These are phyloP conservation scores for Halcyon senegalensis DNA, from an alignment of 2,113 vertebrate genomes.

Conservation along the genomic window DNA sequence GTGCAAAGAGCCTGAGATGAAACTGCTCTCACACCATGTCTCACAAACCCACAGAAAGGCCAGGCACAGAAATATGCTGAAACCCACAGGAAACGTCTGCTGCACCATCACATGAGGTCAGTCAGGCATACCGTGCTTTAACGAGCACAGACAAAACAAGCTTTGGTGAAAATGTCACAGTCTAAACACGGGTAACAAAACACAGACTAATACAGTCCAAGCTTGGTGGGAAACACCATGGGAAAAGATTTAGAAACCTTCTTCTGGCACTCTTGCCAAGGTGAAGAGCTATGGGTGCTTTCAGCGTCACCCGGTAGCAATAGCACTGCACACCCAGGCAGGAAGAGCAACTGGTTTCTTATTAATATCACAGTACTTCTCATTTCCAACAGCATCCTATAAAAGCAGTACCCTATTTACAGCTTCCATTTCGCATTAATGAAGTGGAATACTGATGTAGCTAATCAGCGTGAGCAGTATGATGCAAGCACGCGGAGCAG, in stretches of 20 bases:
- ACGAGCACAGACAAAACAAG: slow-evolving; percentile 51
- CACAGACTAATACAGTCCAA: slow-evolving; percentile 5
- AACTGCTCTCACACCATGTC: accelerated
- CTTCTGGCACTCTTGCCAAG: not conserved
- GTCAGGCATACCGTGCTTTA: slow-evolving; percentile 31
- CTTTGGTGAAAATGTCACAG: slow-evolving; percentile 56
- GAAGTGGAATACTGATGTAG: slow-evolving; percentile 58
- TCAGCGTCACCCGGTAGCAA: accelerated
- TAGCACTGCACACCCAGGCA: accelerated
- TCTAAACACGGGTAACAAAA: slow-evolving; percentile 52
- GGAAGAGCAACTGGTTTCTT: not conserved
- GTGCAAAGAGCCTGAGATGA: not conserved
- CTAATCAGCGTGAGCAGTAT: slow-evolving; percentile 29
- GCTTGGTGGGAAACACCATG: slow-evolving; percentile 26
- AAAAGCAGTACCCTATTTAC: slow-evolving; percentile 46
- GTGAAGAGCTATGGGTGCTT: not conserved
- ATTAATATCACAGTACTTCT: not conserved
- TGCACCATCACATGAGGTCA: slow-evolving; percentile 14
- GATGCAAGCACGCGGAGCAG: not conserved
- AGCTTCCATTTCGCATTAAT: slow-evolving; percentile 56
- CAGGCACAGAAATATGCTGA: not conserved
- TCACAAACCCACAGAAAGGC: not conserved
- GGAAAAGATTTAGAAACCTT: slow-evolving; percentile 33
- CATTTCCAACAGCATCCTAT: not conserved
- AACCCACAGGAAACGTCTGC: slow-evolving; percentile 31